Conservation (phyloP, 1,140 invertebrate genomes). For the Drosophila kikkawai region DNA sequence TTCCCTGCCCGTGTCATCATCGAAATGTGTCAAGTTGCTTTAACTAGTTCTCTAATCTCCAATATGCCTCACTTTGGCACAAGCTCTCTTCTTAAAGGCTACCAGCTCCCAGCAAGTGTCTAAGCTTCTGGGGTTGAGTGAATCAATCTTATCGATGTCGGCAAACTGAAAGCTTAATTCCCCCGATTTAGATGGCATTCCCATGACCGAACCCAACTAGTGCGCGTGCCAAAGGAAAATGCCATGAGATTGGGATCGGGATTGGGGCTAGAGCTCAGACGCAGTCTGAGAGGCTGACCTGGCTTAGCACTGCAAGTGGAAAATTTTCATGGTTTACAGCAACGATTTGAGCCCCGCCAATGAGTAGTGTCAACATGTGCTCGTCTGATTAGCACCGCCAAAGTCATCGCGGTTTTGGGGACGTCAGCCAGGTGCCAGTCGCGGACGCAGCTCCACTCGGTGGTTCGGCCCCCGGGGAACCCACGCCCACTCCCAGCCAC, state of each 20-base stretch:
- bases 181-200: slow-evolving; percentile 8
- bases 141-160: slow-evolving; percentile 44
- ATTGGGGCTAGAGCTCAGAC: not conserved
- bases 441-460: slow-evolving; percentile 10
- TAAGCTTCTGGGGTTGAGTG: slow-evolving; percentile 13
- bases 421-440: slow-evolving; percentile 40
- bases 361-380: slow-evolving; percentile 69
- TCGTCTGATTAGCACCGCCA: slow-evolving; percentile 67
- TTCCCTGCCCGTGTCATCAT: not conserved
- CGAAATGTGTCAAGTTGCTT: slow-evolving; percentile 11
- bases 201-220: not conserved
- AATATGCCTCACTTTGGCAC: not conserved
- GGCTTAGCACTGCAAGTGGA: slow-evolving; percentile 58
- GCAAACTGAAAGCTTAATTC: slow-evolving; percentile 12
- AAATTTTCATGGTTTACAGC: slow-evolving; percentile 75
- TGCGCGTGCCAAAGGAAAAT: slow-evolving; percentile 62
- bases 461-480: slow-evolving; percentile 22
- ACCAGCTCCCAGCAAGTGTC: slow-evolving; percentile 14
- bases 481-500: slow-evolving; percentile 49
- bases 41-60: not conserved
- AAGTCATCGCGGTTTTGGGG: slow-evolving; percentile 56
- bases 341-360: slow-evolving; percentile 66
- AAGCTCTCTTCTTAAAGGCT: slow-evolving; percentile 15
- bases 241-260: slow-evolving; percentile 15
- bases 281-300: not conserved